Conservation (phyloP, 1,140 invertebrate species). For the Calycopis cecrops region DNA sequence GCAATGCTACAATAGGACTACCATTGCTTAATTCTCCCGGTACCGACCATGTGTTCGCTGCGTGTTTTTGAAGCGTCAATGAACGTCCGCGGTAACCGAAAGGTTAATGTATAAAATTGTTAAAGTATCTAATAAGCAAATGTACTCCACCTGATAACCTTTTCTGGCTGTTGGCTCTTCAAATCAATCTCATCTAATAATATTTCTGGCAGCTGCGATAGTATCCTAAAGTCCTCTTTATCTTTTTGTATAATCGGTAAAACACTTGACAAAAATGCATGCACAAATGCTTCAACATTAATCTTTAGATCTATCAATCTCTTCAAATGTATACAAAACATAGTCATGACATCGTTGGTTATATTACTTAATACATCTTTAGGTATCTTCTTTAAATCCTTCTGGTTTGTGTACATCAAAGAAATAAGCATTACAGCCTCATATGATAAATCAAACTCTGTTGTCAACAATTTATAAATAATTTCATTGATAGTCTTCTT, state of each 20-base stretch:
- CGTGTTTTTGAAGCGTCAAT: no score
- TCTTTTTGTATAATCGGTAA: conserved; percentile 50
- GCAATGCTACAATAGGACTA: no score
- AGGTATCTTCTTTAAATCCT: conserved; percentile 70
- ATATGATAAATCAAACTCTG: conserved; percentile 69
- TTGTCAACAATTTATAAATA: conserved; percentile 77
- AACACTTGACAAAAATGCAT: conserved; percentile 68
- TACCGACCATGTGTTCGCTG: no score
- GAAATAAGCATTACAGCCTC: conserved; percentile 77
- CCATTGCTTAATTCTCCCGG: no score
- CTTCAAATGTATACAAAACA: conserved; percentile 72
- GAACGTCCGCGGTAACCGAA: no score
- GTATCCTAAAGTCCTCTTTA: conserved; percentile 54
- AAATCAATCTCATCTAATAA: conserved; percentile 76
- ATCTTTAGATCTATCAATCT: conserved; percentile 69
- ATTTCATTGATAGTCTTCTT: conserved; percentile 77
- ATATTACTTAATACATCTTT: conserved; percentile 72
- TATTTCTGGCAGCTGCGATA: conserved; percentile 63
- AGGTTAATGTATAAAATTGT: not conserved
- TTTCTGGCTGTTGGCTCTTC: conserved; percentile 62
- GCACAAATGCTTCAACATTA: conserved; percentile 74
- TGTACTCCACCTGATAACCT: conserved; percentile 68
- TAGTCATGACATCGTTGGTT: conserved; percentile 55
- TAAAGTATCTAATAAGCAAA: not conserved
- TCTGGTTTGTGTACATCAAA: conserved; percentile 78